Conservation (phyloP, 2,113 vertebrate genomes). For the Xyrauchen texanus region DNA sequence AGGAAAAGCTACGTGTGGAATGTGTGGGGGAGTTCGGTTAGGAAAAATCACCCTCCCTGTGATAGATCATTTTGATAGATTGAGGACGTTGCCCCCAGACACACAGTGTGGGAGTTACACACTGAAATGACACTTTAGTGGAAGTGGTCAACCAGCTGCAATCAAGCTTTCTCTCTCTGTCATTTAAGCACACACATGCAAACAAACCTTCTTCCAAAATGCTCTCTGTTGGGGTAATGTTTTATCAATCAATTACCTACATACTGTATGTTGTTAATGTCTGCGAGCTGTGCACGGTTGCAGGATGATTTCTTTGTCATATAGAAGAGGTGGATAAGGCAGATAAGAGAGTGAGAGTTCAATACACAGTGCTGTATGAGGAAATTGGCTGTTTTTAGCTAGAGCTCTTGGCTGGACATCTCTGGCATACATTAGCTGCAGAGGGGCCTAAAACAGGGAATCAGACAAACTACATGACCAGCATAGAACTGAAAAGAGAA, state of each 20-base stretch:
- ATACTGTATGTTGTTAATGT: neutral
- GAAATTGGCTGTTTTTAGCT: constrained; percentile 58
- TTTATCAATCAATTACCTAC: neutral
- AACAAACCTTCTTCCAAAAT: neutral
- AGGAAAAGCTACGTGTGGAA: constrained; percentile 4
- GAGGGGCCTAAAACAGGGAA: constrained; percentile 75
- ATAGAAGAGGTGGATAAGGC: neutral
- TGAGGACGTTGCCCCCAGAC: constrained; percentile 28
- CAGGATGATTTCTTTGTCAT: neutral
- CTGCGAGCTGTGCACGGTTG: neutral
- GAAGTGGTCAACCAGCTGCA: neutral
- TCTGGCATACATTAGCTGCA: constrained; percentile 73
- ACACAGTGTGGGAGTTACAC: constrained; percentile 6
- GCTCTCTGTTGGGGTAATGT: neutral
- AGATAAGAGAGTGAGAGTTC: neutral
- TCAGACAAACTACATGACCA: constrained; percentile 10
- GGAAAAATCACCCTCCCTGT: constrained; percentile 15
- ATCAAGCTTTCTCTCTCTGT: constrained; percentile 1
- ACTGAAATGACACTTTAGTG: neutral
- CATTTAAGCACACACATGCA: neutral
- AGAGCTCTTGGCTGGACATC: constrained; percentile 57
- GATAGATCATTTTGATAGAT: constrained; percentile 15
- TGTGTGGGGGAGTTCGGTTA: constrained; percentile 3
- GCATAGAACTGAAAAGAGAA: no score
- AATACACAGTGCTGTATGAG: constrained; percentile 30